These are phyloP conservation scores for Meteorus colon DNA, from an alignment of 2,888 invertebrate genomes.

Conservation along the genomic window DNA sequence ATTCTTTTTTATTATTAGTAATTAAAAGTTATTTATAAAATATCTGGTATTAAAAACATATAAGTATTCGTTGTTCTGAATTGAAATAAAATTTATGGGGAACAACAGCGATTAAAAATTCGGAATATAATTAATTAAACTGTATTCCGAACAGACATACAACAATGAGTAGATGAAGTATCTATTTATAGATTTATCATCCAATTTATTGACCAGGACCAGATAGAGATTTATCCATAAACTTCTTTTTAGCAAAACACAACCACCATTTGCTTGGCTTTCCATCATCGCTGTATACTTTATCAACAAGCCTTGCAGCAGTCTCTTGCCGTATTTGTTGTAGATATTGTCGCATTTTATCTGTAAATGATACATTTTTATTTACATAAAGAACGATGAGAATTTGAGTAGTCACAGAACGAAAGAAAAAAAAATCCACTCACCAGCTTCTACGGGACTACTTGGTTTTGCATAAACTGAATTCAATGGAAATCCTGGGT, in stretches of 20 bases:
- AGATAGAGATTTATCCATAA: conserved; percentile 98
- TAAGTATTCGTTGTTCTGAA: conserved; percentile 17
- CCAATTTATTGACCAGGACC: conserved; percentile 85
- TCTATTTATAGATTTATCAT: conserved; percentile 24
- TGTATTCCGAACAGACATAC: conserved; percentile 18
- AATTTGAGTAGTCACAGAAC: not conserved
- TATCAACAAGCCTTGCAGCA: conserved; percentile 91
- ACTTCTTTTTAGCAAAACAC: conserved; percentile 99
- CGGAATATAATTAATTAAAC: conserved; percentile 24
- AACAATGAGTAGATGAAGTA: not conserved
- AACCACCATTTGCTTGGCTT: conserved; percentile 99
- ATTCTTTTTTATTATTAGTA: not conserved
- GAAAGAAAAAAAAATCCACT: conserved; percentile 37
- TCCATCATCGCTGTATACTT: conserved; percentile 86
- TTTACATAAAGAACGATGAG: not conserved
- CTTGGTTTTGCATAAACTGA: conserved; percentile 94
- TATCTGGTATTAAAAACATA: conserved; percentile 16
- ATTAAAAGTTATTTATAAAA: conserved; percentile 18
- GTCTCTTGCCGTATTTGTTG: conserved; percentile 97
- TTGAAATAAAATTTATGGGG: conserved; percentile 14
- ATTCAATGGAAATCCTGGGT: conserved; percentile 94
- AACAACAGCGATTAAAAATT: conserved; percentile 7
- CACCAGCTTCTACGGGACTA: conserved; percentile 86
- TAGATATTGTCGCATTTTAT: conserved; percentile 93
- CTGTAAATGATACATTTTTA: conserved; percentile 74